A percentile compares a stretch with the other conserved stretches of the same genome.
Evolutionary conservation across 2,113 vertebrate genomes (phyloP).

Genomic region (Rattus rattus): DNA sequence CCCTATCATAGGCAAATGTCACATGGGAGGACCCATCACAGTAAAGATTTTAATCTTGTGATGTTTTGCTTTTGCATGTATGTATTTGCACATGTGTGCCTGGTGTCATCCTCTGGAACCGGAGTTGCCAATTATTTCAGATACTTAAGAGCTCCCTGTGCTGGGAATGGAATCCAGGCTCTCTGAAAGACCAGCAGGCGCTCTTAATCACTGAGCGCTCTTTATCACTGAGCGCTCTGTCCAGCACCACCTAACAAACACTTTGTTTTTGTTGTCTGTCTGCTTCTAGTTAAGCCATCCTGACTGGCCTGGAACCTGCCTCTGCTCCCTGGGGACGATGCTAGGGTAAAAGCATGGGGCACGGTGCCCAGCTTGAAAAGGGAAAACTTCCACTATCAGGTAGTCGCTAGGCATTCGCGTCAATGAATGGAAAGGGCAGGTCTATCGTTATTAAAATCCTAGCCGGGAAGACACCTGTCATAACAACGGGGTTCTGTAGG

Average conservation of each 20-base stretch:
- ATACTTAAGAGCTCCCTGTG: no score
- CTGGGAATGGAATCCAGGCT: background rate
- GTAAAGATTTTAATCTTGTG: background rate
- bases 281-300: background rate
- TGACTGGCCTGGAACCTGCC: background rate
- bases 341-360: background rate
- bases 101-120: background rate
- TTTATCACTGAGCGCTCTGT: background rate
- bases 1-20: background rate
- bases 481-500: background rate
- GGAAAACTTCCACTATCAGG: background rate
- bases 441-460: background rate
- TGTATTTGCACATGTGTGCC: background rate
- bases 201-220: background rate
- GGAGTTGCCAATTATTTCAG: background rate
- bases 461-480: background rate
- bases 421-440: background rate
- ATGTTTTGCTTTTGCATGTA: background rate
- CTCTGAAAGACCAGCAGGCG: background rate
- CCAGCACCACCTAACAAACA: background rate
- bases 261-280: no score
- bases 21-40: background rate
- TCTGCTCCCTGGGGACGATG: background rate
- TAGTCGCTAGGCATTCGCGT: background rate
- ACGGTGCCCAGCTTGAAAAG: background rate